Base-by-base conservation (phyloP, 2,888 invertebrate species). In the Epistrophe eligans region DNA sequence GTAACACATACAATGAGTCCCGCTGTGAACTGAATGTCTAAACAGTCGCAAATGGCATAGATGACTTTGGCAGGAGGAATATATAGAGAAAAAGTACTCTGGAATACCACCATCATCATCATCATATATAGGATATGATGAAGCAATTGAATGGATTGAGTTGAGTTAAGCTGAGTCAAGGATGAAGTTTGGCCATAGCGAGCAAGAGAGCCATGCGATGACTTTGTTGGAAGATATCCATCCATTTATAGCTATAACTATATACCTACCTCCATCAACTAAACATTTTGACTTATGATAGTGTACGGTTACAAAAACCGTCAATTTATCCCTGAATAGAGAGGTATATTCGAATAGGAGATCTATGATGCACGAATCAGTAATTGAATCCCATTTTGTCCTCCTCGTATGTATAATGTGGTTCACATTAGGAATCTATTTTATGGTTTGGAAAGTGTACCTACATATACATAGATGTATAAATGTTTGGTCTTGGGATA, bases 1-100 rank as follows among this genome's bases (percentile, higher is more conserved):
- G 87, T 87, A 87, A 87, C 87, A 87, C 83, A 87, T 83, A 87
- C 87, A 87, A 87, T 87, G 83, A 79, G 79, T 83, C 83, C 87
- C 83, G 87, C 87, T 87, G 87, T 87, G 87, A 87, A 83, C 87
- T 79, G 87, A 87, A 87, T 87, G 83, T 87, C 87, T 87, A 83
- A 85, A 87, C 74, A 87, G 87, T 83, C 76, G 83, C 79, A 87
- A 87, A 87, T 87, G 79, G 83, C 76, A 83, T 79, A 79, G 79
- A 87, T 76, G 87, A 79, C 79, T 83, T 83, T 76, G 74, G 66
- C 87, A 79, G 79, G 64, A 55, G 85, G 79, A 76, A 24, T 24
- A 24, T 1, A 77, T 79, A 82, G 74, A 72, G 74, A 64, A 45
- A 66, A 35, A n/a, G 35, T 67, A 50, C 60, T 40, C 40, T 62